Base-by-base conservation (phyloP, 1,140 invertebrate species). In the Cepaea nemoralis region DNA sequence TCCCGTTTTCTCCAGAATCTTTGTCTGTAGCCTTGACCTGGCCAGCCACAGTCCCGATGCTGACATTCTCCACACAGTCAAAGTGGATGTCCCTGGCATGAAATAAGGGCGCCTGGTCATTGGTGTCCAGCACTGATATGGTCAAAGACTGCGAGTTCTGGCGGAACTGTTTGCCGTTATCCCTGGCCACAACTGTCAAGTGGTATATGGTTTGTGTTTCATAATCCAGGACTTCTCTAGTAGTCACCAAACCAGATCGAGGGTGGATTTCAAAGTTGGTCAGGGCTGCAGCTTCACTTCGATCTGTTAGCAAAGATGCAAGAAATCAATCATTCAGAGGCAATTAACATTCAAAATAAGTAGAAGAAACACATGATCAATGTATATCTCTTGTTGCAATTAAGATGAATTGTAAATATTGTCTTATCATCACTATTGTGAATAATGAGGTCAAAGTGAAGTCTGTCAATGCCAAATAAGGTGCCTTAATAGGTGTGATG, bases 61-160 rank as follows among this genome's bases (percentile, higher is more conserved):
- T 96, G 6, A 96, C 96, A 88, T 99, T 99, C 91, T 99, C 98
- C 84, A 95, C 94, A 6, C 99, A 94, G 83, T 95, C 94, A 66
- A 99, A 95, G 48, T 94, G 94, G 0, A 98, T 93, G 90, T 90
- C 86, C 8, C 91, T 89, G 6, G 92, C 90, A 14, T 92, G 90
- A 55, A 90, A 89, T 19, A 87, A 78, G 24, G 89, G 90, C 6
- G 85, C 85, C 76, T 89, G 87, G 66, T 91, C 88, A 83, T 91
- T 92, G 48, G 86, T 86, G 81, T 92, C 89, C 16, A 83, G 67
- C 12, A 92, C 90, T n/a, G 59, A 82, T 22, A 92, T 84, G 74
- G 81, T 84, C 24, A 91, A 81, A 16, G 69, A 48, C 24, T 83
- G 80, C 6, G 40, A 48, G 8, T 77, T 75, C 12, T 74, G 95